These are phyloP conservation scores for Sphaeramia orbicularis DNA, from an alignment of 2,797 vertebrate species.

Conservation along the genomic window DNA sequence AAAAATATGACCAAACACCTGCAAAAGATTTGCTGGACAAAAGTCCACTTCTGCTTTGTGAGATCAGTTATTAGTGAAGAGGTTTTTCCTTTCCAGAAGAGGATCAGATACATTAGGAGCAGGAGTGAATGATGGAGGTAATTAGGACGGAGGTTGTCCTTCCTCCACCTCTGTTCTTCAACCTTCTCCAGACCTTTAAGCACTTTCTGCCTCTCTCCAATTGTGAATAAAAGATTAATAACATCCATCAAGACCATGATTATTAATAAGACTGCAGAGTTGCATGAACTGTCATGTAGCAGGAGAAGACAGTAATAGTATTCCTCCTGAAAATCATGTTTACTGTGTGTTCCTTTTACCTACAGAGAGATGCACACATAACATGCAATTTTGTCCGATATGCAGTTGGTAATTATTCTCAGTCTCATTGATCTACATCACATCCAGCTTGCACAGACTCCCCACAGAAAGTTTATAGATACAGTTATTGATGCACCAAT, in stretches of 20 bases:
- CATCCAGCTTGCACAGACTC: slow-evolving; percentile 36
- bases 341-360: slow-evolving; percentile 26
- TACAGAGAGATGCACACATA: too few species aligned
- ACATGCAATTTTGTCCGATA: slow-evolving; percentile 26
- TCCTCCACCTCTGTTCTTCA: slow-evolving; percentile 74
- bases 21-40: slow-evolving; percentile 30
- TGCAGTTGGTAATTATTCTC: slow-evolving; percentile 55
- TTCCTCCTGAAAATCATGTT: slow-evolving; percentile 27
- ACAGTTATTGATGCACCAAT: slow-evolving; percentile 43
- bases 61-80: slow-evolving; percentile 65
- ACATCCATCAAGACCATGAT: slow-evolving; percentile 51
- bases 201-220: slow-evolving; percentile 29
- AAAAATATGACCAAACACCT: slow-evolving; percentile 35
- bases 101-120: slow-evolving; percentile 67
- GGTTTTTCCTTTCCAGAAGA: slow-evolving; percentile 66
- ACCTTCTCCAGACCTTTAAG: slow-evolving; percentile 72
- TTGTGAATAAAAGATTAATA: slow-evolving; percentile 73
- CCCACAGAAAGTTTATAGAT: slow-evolving; percentile 53
- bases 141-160: slow-evolving; percentile 78
- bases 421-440: slow-evolving; percentile 51
- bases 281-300: slow-evolving; percentile 15
- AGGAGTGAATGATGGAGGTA: slow-evolving; percentile 80
- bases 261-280: slow-evolving; percentile 60
- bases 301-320: slow-evolving; percentile 4
- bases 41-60: slow-evolving; percentile 49